Evolutionary conservation across 2,888 invertebrate genomes (phyloP), one percentile per base, ranked within the genome.

Genomic region (Ophion ventricosus): DNA sequence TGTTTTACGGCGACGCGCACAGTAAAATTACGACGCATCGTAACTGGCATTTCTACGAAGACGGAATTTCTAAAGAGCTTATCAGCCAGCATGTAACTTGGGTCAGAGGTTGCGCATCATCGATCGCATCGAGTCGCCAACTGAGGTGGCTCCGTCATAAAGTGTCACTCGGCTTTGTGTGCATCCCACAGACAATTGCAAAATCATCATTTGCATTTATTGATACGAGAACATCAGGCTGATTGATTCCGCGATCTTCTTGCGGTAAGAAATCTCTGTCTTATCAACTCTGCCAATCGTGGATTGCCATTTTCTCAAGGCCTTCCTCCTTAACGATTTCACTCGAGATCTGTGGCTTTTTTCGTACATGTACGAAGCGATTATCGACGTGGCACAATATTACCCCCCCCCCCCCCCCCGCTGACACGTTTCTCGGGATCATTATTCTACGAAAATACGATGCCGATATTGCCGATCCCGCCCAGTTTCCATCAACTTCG

Each of bases 401-500:
- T 17, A 49, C 14, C 14, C 49, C 40, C 43, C n/a, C 67, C 23
- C 49, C 76, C 40, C 11, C 40, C 11, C 54, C 72, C 25, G 1
- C 14, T 79, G 43, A 43, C 20, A n/a, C 26, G 43, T 43, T 67
- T 78, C 74, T 40, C 56, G 40, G 74, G 43, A 73, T 40, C 54
- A 66, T 63, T 61, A 67, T 82, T 82, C 72, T 56, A 20, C 59
- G 73, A 78, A 78, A 49, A n/a, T 69, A 40, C 20, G 29, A 49
- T 61, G 26, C 17, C n/a, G n/a, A n/a, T n/a, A 29, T 4, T 20
- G 40, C 5, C 10, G 8, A 23, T 8, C 57, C 57, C 10, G 0
- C 23, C 23, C 20, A 57, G 11, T 17, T 49, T 17, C 17, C 49
- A 23, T 23, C 8, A 40, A 29, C 8, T 23, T 40, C 20, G 17